A percentile compares a stretch with the other conserved stretches of the same genome.
These are phyloP conservation scores for Smittia aterrima DNA, from an alignment of 2,888 invertebrate genomes.

Conservation along the genomic window DNA sequence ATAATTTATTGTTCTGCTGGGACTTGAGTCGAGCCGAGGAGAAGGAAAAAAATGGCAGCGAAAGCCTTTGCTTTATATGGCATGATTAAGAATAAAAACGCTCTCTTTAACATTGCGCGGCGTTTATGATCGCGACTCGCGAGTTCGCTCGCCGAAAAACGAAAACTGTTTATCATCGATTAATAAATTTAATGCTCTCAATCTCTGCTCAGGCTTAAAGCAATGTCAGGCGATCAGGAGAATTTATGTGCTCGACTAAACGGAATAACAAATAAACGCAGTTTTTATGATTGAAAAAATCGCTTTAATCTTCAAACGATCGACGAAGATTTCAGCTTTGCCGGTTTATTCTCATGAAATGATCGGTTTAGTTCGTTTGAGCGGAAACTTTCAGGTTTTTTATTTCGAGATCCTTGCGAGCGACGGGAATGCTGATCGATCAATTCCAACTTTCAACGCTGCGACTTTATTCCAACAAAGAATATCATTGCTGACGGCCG, in stretches of 20 bases:
- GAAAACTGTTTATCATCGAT: slow-evolving; percentile 38
- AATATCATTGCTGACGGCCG: background rate
- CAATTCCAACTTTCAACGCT: too few relatives aligned
- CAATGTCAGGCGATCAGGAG: background rate
- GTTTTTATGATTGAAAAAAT: slow-evolving; percentile 10
- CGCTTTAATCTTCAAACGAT: background rate
- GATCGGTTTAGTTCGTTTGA: slow-evolving; percentile 27
- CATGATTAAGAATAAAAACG: slow-evolving; percentile 40
- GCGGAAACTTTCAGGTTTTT: slow-evolving; percentile 8
- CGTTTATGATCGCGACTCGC: slow-evolving; percentile 27
- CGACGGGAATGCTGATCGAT: too few relatives aligned
- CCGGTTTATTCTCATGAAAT: slow-evolving; percentile 2
- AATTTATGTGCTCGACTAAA: slow-evolving; percentile 5
- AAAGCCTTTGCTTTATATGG: slow-evolving; percentile 31
- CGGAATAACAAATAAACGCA: slow-evolving; percentile 2
- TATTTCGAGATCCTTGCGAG: background rate
- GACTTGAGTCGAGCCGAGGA: slow-evolving; percentile 25
- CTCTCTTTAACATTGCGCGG: slow-evolving; percentile 31
- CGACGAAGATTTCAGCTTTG: too few relatives aligned
- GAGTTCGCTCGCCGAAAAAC: slow-evolving; percentile 15
- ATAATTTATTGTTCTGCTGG: slow-evolving; percentile 35
- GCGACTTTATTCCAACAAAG: too few relatives aligned
- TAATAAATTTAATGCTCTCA: slow-evolving; percentile 37
- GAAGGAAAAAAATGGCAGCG: slow-evolving; percentile 35
- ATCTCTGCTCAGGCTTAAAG: background rate